A percentile compares a stretch with the other conserved stretches of the same genome.
Evolutionary conservation across 1,140 invertebrate species (phyloP).

Genomic region (Radopholus similis): DNA sequence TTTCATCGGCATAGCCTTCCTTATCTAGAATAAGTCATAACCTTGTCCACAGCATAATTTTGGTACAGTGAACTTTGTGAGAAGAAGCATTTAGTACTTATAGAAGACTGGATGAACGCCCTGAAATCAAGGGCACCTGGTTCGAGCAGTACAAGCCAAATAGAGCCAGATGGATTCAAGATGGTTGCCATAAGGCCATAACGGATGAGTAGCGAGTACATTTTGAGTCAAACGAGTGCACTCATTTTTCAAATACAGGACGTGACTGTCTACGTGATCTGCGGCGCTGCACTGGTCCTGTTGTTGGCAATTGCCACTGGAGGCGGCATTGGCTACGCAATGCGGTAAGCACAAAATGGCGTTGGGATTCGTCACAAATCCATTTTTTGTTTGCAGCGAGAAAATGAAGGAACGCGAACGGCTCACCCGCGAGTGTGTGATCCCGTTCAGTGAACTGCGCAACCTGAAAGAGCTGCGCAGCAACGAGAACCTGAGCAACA

Average conservation of each 20-base stretch:
- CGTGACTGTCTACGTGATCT: conserved; percentile 19
- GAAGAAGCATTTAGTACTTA: not conserved
- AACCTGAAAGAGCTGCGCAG: conserved; percentile 19
- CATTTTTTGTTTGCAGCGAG: conserved; percentile 22
- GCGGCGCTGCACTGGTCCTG: conserved; percentile 17
- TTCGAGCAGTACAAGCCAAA: not conserved
- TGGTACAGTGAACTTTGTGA: no score
- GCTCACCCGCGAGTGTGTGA: conserved; percentile 34
- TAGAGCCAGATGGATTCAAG: no score
- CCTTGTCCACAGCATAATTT: no score
- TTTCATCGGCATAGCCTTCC: no score
- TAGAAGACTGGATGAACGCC: no score
- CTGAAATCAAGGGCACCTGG: not conserved
- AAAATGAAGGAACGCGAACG: conserved; percentile 24
- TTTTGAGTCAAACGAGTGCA: not conserved
- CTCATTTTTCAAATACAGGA: not conserved
- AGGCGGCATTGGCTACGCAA: conserved; percentile 21
- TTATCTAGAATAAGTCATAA: no score
- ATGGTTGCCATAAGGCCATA: not conserved
- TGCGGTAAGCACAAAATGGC: conserved; percentile 10
- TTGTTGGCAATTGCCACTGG: conserved; percentile 15
- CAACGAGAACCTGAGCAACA: not conserved
- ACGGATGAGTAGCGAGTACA: not conserved
- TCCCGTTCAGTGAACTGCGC: conserved; percentile 22
- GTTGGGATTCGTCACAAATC: not conserved